Evolutionary conservation across 2,797 vertebrate genomes (phyloP), one percentile per base, ranked within the genome.

Genomic region (Thripadectes ignobilis): DNA sequence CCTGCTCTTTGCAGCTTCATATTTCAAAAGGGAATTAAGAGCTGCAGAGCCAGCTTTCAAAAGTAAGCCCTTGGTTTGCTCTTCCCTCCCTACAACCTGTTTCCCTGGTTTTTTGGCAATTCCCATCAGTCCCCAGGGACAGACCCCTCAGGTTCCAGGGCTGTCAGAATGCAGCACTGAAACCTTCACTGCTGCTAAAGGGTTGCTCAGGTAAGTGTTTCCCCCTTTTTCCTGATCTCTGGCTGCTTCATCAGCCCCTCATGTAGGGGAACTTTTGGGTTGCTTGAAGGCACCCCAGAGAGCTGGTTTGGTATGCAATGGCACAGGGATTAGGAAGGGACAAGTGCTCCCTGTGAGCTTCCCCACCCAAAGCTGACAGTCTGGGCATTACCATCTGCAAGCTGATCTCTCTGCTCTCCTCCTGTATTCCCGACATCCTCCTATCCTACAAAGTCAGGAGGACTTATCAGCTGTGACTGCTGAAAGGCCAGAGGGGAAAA

Each of bases 91-190:
- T 29, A 4, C 23, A 49, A 32, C 36, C 6, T 16, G 34, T 20
- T 54, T 51, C 4, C 36, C 6, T 14, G 38, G 17, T 54, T 51
- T 3, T 61, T 39, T 73, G 52, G 39, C 27, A 32, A 48, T 52
- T 43, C 2, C 0, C 36, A 3, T 17, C 20, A 27, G 46, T 22
- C 6, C 22, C 18, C 32, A 2, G 2, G 76, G 30, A 6, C n/a
- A 29, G 57, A 36, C 0, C 43, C 27, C n/a, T 74, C 45, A 12
- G 48, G 5, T 16, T 16, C 1, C 34, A 38, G 84, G 24, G 18
- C 59, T 81, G 27, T 26, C 34, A 41, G 55, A 41, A 51, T 83
- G 30, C 62, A 39, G 26, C 8, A 26, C 6, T 16, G 61, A 46
- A 67, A 58, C 14, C 34, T 49, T 14, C 49, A 3, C 51, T 80